Evolutionary conservation across 2,797 vertebrate species (phyloP).

Genomic region (Poecilia picta): DNA sequence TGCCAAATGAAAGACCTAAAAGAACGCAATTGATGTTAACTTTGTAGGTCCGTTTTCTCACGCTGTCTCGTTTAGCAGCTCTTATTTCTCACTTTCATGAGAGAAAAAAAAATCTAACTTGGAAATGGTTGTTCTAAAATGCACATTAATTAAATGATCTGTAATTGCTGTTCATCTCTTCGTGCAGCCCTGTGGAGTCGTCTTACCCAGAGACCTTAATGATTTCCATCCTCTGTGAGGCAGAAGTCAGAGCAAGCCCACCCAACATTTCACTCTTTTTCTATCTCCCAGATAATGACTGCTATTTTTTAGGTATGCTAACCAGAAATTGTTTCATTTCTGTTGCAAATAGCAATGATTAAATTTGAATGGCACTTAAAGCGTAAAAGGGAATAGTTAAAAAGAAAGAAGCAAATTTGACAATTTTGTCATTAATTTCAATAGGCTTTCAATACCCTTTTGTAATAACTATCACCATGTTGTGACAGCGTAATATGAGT

Average conservation of each 20-base stretch:
- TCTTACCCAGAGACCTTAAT: constrained; percentile 61
- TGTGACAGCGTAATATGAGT: too few species aligned
- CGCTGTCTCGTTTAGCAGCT: constrained; percentile 19
- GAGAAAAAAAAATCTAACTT: constrained; percentile 36
- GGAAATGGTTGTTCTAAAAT: constrained; percentile 43
- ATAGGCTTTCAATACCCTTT: not conserved
- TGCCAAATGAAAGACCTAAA: constrained; percentile 21
- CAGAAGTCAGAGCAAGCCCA: constrained; percentile 23
- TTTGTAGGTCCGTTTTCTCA: constrained; percentile 45
- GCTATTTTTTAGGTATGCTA: not conserved
- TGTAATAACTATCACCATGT: too few species aligned
- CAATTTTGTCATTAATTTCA: not conserved
- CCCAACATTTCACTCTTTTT: not conserved
- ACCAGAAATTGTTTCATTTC: not conserved
- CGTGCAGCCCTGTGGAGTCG: constrained; percentile 47
- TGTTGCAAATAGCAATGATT: not conserved
- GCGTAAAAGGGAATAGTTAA: not conserved
- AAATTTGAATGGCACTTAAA: not conserved
- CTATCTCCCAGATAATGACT: not conserved
- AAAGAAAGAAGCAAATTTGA: not conserved
- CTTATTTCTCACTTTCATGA: constrained; percentile 52
- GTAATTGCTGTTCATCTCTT: constrained; percentile 60
- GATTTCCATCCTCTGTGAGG: constrained; percentile 61
- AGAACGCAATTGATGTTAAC: constrained; percentile 23
- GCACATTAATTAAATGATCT: constrained; percentile 65